Evolutionary conservation across 2,113 vertebrate species (phyloP).

Genomic region (Cyrtonyx montezumae): DNA sequence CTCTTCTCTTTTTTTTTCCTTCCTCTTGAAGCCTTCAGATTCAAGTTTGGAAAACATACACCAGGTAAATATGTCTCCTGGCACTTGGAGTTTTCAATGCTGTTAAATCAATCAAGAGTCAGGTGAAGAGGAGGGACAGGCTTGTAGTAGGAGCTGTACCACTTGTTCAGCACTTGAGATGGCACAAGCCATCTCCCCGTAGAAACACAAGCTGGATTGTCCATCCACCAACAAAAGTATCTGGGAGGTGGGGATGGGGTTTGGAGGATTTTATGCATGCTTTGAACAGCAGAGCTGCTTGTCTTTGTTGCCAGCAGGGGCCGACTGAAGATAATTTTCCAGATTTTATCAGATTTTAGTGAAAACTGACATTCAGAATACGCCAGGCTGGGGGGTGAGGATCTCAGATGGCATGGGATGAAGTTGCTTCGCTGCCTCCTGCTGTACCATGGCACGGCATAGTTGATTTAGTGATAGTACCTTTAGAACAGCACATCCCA

Average conservation of each 20-base stretch:
- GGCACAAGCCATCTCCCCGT: neutral
- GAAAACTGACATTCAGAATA: neutral
- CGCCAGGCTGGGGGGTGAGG: neutral
- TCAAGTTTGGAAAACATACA: neutral
- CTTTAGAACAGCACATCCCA: neutral
- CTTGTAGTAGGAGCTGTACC: neutral
- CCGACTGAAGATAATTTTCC: neutral
- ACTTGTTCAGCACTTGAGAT: neutral
- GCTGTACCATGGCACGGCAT: neutral
- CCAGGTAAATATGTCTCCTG: neutral
- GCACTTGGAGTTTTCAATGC: neutral
- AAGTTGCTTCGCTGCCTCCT: neutral
- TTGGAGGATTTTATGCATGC: neutral
- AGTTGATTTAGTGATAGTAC: neutral
- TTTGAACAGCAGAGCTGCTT: neutral
- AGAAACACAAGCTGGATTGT: neutral
- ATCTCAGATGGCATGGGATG: neutral
- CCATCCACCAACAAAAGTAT: neutral
- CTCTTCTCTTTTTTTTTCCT: neutral
- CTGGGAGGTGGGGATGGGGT: neutral
- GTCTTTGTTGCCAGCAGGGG: neutral
- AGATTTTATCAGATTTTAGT: neutral
- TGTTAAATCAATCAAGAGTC: neutral
- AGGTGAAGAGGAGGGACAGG: accelerated
- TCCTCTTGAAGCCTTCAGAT: neutral